Evolutionary conservation across 2,797 vertebrate genomes (phyloP).

Genomic region (Poliocrania exsul): DNA sequence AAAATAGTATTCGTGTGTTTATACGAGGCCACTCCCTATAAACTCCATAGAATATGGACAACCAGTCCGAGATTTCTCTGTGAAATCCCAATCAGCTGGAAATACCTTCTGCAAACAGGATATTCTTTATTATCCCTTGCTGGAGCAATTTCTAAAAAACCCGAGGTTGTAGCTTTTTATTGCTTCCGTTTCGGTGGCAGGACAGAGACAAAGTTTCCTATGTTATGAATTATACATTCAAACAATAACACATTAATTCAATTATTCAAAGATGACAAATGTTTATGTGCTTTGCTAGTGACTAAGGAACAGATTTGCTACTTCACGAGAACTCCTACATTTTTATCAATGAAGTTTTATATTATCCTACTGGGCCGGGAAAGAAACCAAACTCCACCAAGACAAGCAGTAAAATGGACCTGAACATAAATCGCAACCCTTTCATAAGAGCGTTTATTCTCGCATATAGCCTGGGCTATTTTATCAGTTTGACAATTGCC

Average conservation of each 20-base stretch:
- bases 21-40: background rate
- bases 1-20: background rate
- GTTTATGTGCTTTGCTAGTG: constrained; percentile 77
- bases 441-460: constrained; percentile 74
- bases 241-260: constrained; percentile 85
- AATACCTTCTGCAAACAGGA: constrained; percentile 41
- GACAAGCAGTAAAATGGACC: constrained; percentile 24
- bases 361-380: constrained; percentile 39
- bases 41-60: background rate
- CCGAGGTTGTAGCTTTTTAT: constrained; percentile 59
- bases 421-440: constrained; percentile 54
- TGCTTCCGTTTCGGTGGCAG: constrained; percentile 69
- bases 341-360: constrained; percentile 74
- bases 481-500: constrained; percentile 87
- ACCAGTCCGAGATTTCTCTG: background rate
- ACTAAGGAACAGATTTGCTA: constrained; percentile 65
- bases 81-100: constrained; percentile 32
- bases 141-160: constrained; percentile 14
- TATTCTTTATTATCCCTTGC: constrained; percentile 51
- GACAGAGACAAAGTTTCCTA: constrained; percentile 79
- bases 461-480: constrained; percentile 77
- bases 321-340: constrained; percentile 59
- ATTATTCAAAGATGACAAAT: constrained; percentile 84
- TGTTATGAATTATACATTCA: constrained; percentile 82
- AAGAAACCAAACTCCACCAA: constrained; percentile 54